Evolutionary conservation across 2,797 vertebrate species (phyloP), one percentile per base, ranked within the genome.

Genomic region (Myotis daubentonii): DNA sequence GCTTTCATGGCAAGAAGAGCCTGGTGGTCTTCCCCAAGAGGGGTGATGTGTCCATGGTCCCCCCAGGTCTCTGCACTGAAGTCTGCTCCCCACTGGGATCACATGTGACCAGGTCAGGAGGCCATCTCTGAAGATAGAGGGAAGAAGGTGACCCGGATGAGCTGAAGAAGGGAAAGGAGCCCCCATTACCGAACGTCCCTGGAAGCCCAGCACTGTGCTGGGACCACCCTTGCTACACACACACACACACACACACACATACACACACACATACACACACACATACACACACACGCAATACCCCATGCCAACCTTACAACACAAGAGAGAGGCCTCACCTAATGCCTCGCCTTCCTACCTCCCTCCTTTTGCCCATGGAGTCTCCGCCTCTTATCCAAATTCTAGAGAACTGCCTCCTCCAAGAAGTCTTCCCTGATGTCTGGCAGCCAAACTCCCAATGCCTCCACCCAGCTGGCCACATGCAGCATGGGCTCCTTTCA

Each of bases 371-470:
- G 23, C 25, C 38, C 5, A 0, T 19, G 22, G 16, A 44, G n/a
- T 74, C 41, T 57, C 49, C 20, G 2, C 47, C 5, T 72, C 22
- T 38, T 30, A 41, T 65, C 23, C 33, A 87, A 60, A 55, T 66
- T 55, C 71, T 16, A n/a, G 44, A 28, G 47, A n/a, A 28, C 76
- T 66, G 13, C 65, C 25, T 89, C 76, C 71, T 66, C 47, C 23
- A 75, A 66, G 49, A 92, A 80, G 84, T 70, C 66, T 68, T 92
- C 81, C 68, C 36, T 44, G 44, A 66, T 15, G 8, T 36, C 53
- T 82, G 13, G 36, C 1, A 70, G 38, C 33, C 79, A 78, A 62
- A 55, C 30, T 25, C 28, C 3, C 0, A 0, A 16, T 51, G 66
- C 4, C 25, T 30, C 57, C 68, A 55, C 6, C 57, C 12, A 57